These are phyloP conservation scores for Sterna hirundo DNA, from an alignment of 2,113 vertebrate species.

Conservation along the genomic window DNA sequence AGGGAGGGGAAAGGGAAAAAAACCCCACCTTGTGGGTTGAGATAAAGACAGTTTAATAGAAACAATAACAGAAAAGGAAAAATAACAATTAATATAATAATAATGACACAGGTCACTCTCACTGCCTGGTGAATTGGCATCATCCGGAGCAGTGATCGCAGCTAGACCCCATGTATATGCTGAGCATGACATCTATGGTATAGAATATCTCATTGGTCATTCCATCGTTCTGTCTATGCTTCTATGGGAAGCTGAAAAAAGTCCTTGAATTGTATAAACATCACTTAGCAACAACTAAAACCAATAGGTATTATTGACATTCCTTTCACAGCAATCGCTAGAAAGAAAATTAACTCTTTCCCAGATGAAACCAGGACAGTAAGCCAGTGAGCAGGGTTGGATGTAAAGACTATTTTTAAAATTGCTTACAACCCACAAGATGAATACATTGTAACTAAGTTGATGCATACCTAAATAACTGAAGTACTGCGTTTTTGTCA, in stretches of 20 bases:
- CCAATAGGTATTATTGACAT: background rate
- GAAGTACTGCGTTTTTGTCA: background rate
- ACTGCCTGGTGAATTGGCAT: background rate
- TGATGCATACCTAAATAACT: background rate
- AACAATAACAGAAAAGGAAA: background rate
- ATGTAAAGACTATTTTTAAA: background rate
- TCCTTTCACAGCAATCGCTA: background rate
- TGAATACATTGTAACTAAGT: background rate
- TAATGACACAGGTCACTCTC: background rate
- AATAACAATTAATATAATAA: background rate
- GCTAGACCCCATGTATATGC: background rate
- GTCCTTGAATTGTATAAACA: background rate
- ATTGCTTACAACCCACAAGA: background rate
- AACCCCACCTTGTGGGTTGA: background rate
- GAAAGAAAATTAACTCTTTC: background rate
- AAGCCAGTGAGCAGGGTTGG: background rate
- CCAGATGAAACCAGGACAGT: background rate
- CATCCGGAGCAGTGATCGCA: background rate
- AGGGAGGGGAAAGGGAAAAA: background rate
- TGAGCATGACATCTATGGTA: background rate
- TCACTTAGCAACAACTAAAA: background rate
- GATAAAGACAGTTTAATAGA: background rate
- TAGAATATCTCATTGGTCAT: background rate
- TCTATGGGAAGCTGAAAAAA: background rate
- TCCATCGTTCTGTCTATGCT: background rate